Evolutionary conservation across 2,113 vertebrate genomes (phyloP).

Genomic region (Zapornia atra): DNA sequence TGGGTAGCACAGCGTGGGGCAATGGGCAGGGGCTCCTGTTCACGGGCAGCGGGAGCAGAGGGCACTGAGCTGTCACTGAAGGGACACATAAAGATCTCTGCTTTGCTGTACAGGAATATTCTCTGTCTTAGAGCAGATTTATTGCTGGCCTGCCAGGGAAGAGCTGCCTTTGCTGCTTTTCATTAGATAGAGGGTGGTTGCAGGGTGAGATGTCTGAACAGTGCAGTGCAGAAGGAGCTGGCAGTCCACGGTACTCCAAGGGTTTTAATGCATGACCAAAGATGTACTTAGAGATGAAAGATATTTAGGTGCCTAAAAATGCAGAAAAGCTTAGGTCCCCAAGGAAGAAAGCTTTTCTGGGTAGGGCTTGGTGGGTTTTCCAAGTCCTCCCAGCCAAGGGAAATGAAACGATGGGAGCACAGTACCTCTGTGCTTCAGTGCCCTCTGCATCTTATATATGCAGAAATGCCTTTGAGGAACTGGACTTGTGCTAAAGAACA

Average conservation of each 20-base stretch:
- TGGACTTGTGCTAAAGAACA: not conserved
- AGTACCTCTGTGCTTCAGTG: not conserved
- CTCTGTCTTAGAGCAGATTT: not conserved
- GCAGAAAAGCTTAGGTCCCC: not conserved
- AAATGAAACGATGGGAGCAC: not conserved
- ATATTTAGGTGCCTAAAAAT: not conserved
- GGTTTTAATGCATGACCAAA: not conserved
- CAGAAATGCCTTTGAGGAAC: not conserved
- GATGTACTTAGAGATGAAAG: not conserved
- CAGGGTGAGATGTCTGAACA: not conserved
- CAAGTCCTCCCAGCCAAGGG: not conserved
- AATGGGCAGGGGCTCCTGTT: fast-evolving
- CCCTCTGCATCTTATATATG: not conserved
- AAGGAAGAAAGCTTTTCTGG: not conserved
- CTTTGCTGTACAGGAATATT: not conserved
- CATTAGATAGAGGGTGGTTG: not conserved
- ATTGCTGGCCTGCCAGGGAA: not conserved
- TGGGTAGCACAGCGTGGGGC: not conserved
- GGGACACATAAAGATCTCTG: not conserved
- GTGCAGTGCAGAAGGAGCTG: not conserved
- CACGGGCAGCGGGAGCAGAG: not conserved
- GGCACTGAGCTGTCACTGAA: not conserved
- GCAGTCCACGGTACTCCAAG: not conserved
- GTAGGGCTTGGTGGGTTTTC: not conserved
- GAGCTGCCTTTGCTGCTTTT: not conserved